phyloP scores from a whole-genome alignment of 2,797 vertebrate genomes.

The Malacoraja senta region DNA sequence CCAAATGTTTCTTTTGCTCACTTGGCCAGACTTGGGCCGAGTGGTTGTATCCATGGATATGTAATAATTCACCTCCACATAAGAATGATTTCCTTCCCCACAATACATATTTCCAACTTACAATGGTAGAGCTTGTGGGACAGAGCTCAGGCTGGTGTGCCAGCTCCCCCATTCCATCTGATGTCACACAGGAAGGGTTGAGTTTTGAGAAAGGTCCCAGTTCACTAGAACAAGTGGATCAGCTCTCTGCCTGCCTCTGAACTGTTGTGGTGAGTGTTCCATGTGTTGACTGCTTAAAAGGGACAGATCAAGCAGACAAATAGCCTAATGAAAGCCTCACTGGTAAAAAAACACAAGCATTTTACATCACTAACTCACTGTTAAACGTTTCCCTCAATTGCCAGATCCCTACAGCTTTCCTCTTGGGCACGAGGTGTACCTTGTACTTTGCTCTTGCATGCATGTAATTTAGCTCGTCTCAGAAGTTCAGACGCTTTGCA shows the following conservation, averaged over 20 bases:
- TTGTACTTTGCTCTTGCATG: background rate
- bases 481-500: background rate
- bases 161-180: background rate
- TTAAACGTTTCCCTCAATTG: constrained; percentile 24
- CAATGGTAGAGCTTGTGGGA: too few species aligned
- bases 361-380: constrained; percentile 12
- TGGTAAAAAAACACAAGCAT: background rate
- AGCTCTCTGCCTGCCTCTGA: background rate
- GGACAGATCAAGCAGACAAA: background rate
- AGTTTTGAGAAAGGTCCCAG: background rate
- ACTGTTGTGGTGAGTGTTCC: background rate
- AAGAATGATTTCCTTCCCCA: background rate
- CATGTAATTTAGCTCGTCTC: constrained; percentile 7
- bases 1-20: background rate
- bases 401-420: background rate
- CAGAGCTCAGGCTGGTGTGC: background rate
- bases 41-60: background rate
- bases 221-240: background rate
- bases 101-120: background rate
- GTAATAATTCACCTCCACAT: background rate
- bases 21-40: background rate
- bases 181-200: background rate
- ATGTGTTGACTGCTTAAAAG: background rate
- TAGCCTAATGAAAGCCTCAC: constrained; percentile 27
- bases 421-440: constrained; percentile 7